Conservation (phyloP, 2,888 invertebrate genomes). For the Fragum fragum region DNA sequence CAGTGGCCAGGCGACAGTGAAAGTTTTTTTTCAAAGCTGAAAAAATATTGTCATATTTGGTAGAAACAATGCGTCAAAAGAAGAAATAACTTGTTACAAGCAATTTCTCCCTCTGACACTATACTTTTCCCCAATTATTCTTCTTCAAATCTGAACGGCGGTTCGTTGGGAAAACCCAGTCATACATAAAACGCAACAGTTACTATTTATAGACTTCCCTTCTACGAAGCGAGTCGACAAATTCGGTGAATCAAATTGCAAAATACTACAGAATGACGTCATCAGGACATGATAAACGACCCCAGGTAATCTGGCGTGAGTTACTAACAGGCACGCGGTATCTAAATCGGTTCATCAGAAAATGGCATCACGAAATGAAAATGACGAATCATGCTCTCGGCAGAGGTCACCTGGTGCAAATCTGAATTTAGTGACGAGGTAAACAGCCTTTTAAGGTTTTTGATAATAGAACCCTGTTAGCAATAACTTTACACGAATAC, state of each 20-base stretch:
- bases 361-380: not conserved
- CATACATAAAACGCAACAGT: conserved; percentile 5
- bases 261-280: conserved; percentile 28
- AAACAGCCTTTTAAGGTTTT: too few relatives aligned
- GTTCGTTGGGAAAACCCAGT: not conserved
- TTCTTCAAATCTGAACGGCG: too few relatives aligned
- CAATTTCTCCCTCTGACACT: too few relatives aligned
- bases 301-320: conserved; percentile 21
- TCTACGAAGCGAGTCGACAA: conserved; percentile 19
- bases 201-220: not conserved
- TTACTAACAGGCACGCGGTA: conserved; percentile 23
- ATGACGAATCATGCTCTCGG: not conserved
- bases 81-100: too few relatives aligned
- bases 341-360: not conserved
- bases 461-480: too few relatives aligned
- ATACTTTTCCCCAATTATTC: too few relatives aligned
- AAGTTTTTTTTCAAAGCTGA: too few relatives aligned
- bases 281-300: conserved; percentile 11
- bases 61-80: too few relatives aligned
- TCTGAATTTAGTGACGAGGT: not conserved
- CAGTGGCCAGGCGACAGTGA: too few relatives aligned
- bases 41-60: too few relatives aligned
- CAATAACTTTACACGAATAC: too few relatives aligned
- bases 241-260: conserved; percentile 30
- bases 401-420: not conserved